Evolutionary conservation across 2,888 invertebrate genomes (phyloP).

Genomic region (Pilophorus perplexus): DNA sequence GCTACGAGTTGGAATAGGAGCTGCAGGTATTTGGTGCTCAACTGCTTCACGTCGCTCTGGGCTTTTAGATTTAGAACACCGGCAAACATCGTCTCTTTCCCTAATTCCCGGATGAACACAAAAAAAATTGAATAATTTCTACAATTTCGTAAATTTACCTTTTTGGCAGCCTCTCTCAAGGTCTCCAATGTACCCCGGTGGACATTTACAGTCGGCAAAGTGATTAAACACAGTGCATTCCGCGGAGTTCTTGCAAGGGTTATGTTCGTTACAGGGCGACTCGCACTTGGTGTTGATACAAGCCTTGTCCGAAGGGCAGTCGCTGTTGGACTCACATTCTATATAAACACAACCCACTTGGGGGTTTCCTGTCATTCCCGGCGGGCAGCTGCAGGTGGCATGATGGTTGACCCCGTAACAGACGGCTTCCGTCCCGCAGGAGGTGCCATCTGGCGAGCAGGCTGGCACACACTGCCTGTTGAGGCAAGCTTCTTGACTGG

Average conservation of each 20-base stretch:
- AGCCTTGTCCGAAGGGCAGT: constrained; percentile 76
- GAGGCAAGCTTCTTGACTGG: constrained; percentile 77
- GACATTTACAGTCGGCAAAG: constrained; percentile 75
- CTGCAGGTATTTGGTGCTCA: no score
- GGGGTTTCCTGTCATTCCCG: constrained; percentile 79
- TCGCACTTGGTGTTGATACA: constrained; percentile 79
- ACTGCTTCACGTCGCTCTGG: no score
- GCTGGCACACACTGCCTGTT: constrained; percentile 79
- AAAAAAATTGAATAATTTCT: no score
- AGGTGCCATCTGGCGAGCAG: constrained; percentile 66
- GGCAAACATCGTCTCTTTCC: no score
- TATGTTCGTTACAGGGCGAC: constrained; percentile 67
- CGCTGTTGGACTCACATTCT: constrained; percentile 74
- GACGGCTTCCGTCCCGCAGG: constrained; percentile 74
- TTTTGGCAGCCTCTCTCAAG: constrained; percentile 62
- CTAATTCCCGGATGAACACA: no score
- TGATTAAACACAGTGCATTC: constrained; percentile 76
- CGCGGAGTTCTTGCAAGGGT: constrained; percentile 69
- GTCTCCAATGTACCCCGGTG: constrained; percentile 68
- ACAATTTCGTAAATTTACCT: no score
- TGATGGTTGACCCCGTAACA: constrained; percentile 79
- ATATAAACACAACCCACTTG: constrained; percentile 71
- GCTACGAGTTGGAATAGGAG: no score
- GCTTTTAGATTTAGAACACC: no score
- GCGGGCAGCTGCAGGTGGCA: constrained; percentile 78